phyloP scores from a whole-genome alignment of 2,888 invertebrate genomes.

The Elegia similella region DNA sequence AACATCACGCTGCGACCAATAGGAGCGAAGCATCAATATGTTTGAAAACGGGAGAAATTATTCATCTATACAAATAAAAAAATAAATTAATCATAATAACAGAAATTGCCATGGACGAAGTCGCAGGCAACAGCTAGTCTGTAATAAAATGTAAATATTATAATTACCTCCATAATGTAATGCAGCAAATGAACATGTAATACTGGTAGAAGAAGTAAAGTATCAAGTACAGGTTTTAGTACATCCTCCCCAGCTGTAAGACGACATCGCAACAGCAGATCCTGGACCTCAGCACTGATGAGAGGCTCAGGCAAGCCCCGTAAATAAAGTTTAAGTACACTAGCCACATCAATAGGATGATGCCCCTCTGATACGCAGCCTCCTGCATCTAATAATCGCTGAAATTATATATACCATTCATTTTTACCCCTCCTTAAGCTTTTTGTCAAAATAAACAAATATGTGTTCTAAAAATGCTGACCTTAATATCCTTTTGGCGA shows the following conservation, averaged over 20 bases:
- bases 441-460: background rate
- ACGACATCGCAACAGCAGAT: constrained; percentile 86
- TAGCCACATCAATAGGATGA: constrained; percentile 92
- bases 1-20: no score
- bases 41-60: no score
- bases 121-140: no score
- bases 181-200: constrained; percentile 90
- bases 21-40: no score
- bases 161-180: constrained; percentile 88
- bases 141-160: background rate
- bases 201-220: constrained; percentile 87
- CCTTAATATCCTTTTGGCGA: constrained; percentile 91
- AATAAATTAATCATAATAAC: no score
- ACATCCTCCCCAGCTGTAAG: constrained; percentile 80
- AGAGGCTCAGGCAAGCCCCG: constrained; percentile 92
- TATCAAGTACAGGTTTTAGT: constrained; percentile 85
- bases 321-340: constrained; percentile 92
- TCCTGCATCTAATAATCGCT: constrained; percentile 87
- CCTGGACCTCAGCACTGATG: constrained; percentile 88
- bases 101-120: no score
- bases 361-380: constrained; percentile 86
- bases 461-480: constrained; percentile 36
- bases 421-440: background rate
- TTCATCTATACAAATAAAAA: no score
- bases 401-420: constrained; percentile 28